phyloP scores from a whole-genome alignment of 1,140 invertebrate genomes.

The Aphidius ervi region DNA sequence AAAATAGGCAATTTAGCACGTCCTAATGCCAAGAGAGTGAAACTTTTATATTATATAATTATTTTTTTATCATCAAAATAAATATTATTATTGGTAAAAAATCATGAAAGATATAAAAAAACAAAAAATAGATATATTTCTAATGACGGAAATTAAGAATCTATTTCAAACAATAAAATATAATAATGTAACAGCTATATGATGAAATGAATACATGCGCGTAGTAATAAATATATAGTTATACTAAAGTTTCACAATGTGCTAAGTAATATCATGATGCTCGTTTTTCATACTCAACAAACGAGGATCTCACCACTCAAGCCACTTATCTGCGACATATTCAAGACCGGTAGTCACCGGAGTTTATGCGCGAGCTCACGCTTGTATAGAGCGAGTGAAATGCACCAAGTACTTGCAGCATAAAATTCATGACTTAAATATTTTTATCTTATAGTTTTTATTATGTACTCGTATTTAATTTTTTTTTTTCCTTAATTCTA shows the following conservation, averaged over 20 bases:
- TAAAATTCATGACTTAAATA: constrained; percentile 9
- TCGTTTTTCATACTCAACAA: constrained; percentile 10
- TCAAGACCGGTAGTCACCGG: constrained; percentile 39
- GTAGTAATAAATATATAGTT: neutral
- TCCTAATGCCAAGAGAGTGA: too few species aligned
- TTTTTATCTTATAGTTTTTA: constrained; percentile 16
- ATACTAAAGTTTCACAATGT: constrained; percentile 2
- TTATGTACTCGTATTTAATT: constrained; percentile 15
- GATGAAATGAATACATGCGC: neutral
- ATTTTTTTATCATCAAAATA: too few species aligned
- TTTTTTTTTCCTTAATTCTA: constrained; percentile 1
- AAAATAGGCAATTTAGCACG: too few species aligned
- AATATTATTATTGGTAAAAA: neutral
- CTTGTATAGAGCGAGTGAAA: constrained; percentile 30
- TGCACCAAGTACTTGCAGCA: constrained; percentile 17
- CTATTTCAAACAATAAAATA: neutral
- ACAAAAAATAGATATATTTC: neutral
- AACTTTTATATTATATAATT: too few species aligned
- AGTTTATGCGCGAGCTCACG: constrained; percentile 37
- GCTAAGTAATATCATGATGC: constrained; percentile 7
- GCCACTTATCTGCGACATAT: constrained; percentile 29
- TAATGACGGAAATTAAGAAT: neutral
- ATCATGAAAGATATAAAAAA: neutral
- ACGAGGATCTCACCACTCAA: constrained; percentile 20
- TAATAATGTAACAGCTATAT: constrained; percentile 5